These are phyloP conservation scores for Sogatella furcifera DNA, from an alignment of 1,140 invertebrate genomes.

Conservation along the genomic window DNA sequence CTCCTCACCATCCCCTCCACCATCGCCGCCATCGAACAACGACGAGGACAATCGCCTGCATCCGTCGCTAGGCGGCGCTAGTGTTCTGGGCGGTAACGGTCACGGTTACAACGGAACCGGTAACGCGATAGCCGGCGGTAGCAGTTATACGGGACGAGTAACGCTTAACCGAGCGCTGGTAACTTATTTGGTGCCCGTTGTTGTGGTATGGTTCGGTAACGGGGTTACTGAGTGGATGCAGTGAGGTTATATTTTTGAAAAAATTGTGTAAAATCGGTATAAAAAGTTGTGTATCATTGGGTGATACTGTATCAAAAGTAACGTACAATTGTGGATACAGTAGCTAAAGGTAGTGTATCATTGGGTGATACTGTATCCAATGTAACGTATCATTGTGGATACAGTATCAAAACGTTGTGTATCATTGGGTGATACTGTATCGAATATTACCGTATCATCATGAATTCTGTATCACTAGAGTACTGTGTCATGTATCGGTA, in stretches of 20 bases:
- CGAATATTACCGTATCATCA: no score
- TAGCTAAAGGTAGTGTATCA: no score
- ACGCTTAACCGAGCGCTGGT: slow-evolving; percentile 52
- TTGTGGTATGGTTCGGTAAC: slow-evolving; percentile 72
- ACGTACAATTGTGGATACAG: no score
- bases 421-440: no score
- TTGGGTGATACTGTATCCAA: no score
- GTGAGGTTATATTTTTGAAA: neutral
- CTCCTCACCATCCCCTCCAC: slow-evolving; percentile 30
- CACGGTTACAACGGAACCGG: neutral
- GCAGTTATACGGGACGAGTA: slow-evolving; percentile 31
- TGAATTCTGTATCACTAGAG: no score
- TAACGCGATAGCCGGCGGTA: neutral
- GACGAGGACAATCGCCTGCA: slow-evolving; percentile 18
- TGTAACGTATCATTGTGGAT: no score
- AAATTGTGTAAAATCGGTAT: no score
- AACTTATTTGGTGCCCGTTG: slow-evolving; percentile 64
- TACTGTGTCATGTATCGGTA: no score
- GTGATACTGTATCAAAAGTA: no score
- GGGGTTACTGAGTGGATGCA: slow-evolving; percentile 55
- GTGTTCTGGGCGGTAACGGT: neutral
- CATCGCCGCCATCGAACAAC: slow-evolving; percentile 16
- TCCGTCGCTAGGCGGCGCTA: slow-evolving; percentile 1
- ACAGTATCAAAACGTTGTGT: no score
- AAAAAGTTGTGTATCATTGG: no score